Evolutionary conservation across 1,140 invertebrate species (phyloP).

Genomic region (Philotrypesis tridentata): DNA sequence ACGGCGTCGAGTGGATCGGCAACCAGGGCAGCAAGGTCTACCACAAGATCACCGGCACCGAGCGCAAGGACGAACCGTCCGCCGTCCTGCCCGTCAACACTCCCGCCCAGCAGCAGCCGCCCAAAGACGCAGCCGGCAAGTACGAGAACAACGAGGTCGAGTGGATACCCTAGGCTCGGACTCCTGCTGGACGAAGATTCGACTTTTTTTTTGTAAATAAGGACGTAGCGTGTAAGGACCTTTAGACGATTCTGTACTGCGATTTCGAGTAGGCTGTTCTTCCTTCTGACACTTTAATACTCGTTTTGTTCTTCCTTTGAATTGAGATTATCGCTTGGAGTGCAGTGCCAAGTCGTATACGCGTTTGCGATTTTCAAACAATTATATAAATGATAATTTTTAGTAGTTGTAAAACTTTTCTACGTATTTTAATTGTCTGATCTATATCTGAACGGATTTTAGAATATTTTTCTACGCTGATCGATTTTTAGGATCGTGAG

Average conservation of each 20-base stretch:
- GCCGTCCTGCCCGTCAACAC: conserved; percentile 13
- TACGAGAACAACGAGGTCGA: conserved; percentile 70
- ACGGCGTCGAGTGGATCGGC: conserved; percentile 76
- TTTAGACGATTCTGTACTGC: too few species aligned
- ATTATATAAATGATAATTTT: neutral
- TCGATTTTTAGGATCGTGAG: neutral
- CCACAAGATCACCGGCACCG: conserved; percentile 67
- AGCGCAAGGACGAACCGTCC: conserved; percentile 52
- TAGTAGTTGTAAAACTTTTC: neutral
- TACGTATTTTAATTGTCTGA: neutral
- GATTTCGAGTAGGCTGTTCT: too few species aligned
- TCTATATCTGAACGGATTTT: neutral
- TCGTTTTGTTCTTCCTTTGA: too few species aligned
- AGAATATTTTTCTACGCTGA: neutral
- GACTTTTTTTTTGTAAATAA: conserved; percentile 16
- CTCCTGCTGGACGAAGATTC: too few species aligned
- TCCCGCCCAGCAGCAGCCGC: conserved; percentile 1
- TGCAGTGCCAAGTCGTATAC: neutral
- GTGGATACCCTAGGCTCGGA: conserved; percentile 67
- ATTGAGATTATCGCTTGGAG: too few species aligned
- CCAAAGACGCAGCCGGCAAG: conserved; percentile 50
- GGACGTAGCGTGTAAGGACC: neutral
- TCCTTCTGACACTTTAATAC: too few species aligned
- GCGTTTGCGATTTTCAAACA: neutral
- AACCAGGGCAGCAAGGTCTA: conserved; percentile 76